Evolutionary conservation across 2,888 invertebrate genomes (phyloP).

Genomic region (Papilio elwesi): DNA sequence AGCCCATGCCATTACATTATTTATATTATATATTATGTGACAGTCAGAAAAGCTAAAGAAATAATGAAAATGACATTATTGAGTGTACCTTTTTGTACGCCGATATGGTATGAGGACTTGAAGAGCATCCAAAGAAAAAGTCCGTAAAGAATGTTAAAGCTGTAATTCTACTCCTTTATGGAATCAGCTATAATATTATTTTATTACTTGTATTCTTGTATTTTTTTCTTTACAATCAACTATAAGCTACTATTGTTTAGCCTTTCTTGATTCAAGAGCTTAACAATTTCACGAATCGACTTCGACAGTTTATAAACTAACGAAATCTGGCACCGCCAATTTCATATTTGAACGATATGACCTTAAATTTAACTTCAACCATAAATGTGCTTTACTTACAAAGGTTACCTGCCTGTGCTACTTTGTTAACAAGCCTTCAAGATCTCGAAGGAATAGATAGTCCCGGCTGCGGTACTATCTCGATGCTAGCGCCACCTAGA

Average conservation of each 20-base stretch:
- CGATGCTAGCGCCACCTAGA: conserved; percentile 59
- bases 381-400: conserved; percentile 24
- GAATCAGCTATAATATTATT: neutral
- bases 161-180: conserved; percentile 17
- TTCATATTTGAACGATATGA: neutral
- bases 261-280: neutral
- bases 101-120: neutral
- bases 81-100: neutral
- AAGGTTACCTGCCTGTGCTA: neutral
- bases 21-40: too few species aligned
- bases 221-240: neutral
- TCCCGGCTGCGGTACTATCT: conserved; percentile 27
- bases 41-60: too few species aligned
- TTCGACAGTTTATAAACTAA: too few species aligned
- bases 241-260: too few species aligned
- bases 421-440: conserved; percentile 30
- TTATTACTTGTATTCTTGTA: conserved; percentile 6
- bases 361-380: conserved; percentile 19
- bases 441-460: conserved; percentile 35
- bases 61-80: too few species aligned
- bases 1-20: too few species aligned
- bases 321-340: too few species aligned
- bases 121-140: neutral
- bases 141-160: conserved; percentile 3
- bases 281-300: too few species aligned